Evolutionary conservation across 2,888 invertebrate genomes (phyloP).

Genomic region (Trisateles emortualis): DNA sequence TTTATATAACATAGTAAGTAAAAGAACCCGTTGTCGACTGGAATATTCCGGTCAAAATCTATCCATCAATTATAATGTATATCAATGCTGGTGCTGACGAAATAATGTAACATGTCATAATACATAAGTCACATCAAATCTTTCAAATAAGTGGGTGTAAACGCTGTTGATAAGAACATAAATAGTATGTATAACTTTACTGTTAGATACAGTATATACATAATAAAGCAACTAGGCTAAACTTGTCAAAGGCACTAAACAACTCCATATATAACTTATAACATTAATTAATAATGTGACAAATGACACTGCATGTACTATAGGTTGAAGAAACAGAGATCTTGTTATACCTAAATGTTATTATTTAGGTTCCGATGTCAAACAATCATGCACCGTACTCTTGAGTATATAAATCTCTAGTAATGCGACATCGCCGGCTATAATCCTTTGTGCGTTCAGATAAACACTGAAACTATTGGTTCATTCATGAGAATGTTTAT

Average conservation of each 20-base stretch:
- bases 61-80: constrained; percentile 14
- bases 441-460: constrained; percentile 27
- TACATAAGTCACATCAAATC: not conserved
- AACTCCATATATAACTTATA: constrained; percentile 13
- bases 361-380: constrained; percentile 34
- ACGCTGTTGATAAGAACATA: too few species aligned
- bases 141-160: too few species aligned
- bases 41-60: constrained; percentile 28
- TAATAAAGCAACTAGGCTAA: constrained; percentile 3
- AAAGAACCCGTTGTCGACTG: constrained; percentile 27
- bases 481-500: constrained; percentile 30
- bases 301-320: constrained; percentile 20
- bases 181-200: too few species aligned
- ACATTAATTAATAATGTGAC: constrained; percentile 28
- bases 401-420: constrained; percentile 25
- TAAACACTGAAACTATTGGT: constrained; percentile 29
- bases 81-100: constrained; percentile 4
- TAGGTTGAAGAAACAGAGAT: constrained; percentile 24
- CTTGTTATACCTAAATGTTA: constrained; percentile 19
- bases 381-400: constrained; percentile 31
- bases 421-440: constrained; percentile 14
- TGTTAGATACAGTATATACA: constrained; percentile 19
- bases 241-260: constrained; percentile 13
- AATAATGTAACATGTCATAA: constrained; percentile 2
- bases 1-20: constrained; percentile 29